phyloP scores from a whole-genome alignment of 2,797 vertebrate genomes.

The Bradypus variegatus region DNA sequence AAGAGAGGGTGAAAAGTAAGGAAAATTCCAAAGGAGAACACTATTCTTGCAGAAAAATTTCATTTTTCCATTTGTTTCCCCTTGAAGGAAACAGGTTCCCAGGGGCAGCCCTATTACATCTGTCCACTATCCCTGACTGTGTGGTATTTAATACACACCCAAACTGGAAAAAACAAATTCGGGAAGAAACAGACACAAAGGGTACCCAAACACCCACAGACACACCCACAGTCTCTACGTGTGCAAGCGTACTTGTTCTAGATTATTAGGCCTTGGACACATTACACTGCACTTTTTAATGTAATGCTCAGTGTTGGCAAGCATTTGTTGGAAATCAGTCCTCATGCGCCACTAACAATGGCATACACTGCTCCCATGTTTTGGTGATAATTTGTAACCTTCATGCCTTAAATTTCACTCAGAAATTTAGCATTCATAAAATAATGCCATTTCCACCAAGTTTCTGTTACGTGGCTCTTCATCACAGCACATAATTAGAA shows the following conservation, averaged over 20 bases:
- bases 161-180: too few relatives aligned
- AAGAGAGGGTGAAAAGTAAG: neutral
- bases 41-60: neutral
- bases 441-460: neutral
- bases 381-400: neutral
- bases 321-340: neutral
- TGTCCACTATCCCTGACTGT: neutral
- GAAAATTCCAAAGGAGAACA: slow-evolving; percentile 2
- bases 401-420: neutral
- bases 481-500: neutral
- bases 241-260: too few relatives aligned
- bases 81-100: neutral
- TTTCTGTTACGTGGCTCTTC: neutral
- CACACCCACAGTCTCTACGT: neutral
- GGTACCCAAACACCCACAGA: neutral
- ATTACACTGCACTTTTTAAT: neutral
- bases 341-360: neutral
- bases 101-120: neutral
- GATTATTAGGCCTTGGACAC: neutral
- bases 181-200: too few relatives aligned
- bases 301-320: neutral
- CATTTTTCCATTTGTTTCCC: slow-evolving; percentile 9
- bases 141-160: neutral
- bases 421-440: slow-evolving; percentile 14
- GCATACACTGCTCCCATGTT: neutral